Conservation (phyloP, 2,888 invertebrate species). For the Lithophane semibrunnea region DNA sequence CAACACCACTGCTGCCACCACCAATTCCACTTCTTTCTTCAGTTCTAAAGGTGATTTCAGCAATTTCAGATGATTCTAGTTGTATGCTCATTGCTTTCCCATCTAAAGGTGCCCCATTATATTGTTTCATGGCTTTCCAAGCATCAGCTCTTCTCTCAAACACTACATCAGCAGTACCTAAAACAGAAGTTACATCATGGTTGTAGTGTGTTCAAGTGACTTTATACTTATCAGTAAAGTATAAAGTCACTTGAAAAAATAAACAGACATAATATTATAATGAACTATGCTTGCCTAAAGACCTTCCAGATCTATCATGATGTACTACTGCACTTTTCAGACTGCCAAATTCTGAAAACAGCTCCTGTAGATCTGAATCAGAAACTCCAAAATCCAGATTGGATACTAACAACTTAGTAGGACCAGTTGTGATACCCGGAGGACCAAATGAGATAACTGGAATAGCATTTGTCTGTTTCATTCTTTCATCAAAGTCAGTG, state of each 20-base stretch:
- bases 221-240: too few species aligned
- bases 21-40: constrained; percentile 83
- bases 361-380: constrained; percentile 98
- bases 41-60: constrained; percentile 83
- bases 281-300: constrained; percentile 92
- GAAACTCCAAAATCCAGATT: constrained; percentile 99
- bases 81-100: constrained; percentile 99
- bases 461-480: constrained; percentile 86
- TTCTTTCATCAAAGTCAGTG: constrained; percentile 92
- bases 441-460: constrained; percentile 67
- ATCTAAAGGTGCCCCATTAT: constrained; percentile 99
- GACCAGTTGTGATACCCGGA: constrained; percentile 87
- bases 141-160: constrained; percentile 98
- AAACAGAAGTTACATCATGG: neutral
- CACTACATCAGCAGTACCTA: constrained; percentile 97
- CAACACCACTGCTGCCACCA: constrained; percentile 70
- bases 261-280: neutral
- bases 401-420: constrained; percentile 97
- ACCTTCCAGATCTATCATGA: constrained; percentile 99
- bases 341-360: constrained; percentile 99
- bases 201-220: too few species aligned
- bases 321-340: constrained; percentile 98
- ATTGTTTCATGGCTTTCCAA: constrained; percentile 98
- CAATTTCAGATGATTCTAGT: constrained; percentile 96
- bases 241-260: neutral